Evolutionary conservation across 1,140 invertebrate genomes (phyloP).

Genomic region (Drosophila mojavensis): DNA sequence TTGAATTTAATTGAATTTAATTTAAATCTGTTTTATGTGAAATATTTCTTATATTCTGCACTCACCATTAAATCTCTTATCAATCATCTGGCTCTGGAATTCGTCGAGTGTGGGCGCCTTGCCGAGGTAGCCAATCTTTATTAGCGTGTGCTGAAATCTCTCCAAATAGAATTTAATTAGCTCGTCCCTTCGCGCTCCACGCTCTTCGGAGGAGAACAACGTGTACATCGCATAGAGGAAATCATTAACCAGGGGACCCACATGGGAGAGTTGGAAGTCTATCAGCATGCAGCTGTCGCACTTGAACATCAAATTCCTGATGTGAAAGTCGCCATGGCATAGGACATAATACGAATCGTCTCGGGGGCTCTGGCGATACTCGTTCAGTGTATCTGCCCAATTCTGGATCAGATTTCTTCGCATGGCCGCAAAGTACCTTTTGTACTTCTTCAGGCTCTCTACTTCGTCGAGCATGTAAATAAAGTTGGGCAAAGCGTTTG

Average conservation of each 20-base stretch:
- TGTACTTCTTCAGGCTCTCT: slow-evolving; percentile 35
- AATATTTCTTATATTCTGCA: not conserved
- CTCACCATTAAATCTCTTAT: slow-evolving; percentile 29
- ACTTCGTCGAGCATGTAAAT: slow-evolving; percentile 40
- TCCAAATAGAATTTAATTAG: slow-evolving; percentile 40
- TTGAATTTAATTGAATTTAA: too few relatives aligned
- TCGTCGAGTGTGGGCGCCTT: slow-evolving; percentile 26
- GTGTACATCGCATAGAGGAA: slow-evolving; percentile 48
- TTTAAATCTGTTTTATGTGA: not conserved
- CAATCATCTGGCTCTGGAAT: slow-evolving; percentile 25
- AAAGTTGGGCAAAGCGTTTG: slow-evolving; percentile 32
- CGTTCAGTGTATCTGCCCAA: slow-evolving; percentile 21
- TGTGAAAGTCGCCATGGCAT: slow-evolving; percentile 56
- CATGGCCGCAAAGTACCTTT: slow-evolving; percentile 25
- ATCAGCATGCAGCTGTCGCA: slow-evolving; percentile 35
- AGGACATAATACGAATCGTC: slow-evolving; percentile 31
- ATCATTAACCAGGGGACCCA: slow-evolving; percentile 45
- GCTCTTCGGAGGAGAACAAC: slow-evolving; percentile 40
- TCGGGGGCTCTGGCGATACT: slow-evolving; percentile 24
- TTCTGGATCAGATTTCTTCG: slow-evolving; percentile 11
- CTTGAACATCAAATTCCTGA: slow-evolving; percentile 52
- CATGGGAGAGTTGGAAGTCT: slow-evolving; percentile 44
- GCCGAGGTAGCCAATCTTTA: slow-evolving; percentile 23
- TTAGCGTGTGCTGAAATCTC: slow-evolving; percentile 21
- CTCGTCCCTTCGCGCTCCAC: slow-evolving; percentile 23